Base-by-base conservation (phyloP, 2,797 vertebrate genomes). In the Siniperca undulata region DNA sequence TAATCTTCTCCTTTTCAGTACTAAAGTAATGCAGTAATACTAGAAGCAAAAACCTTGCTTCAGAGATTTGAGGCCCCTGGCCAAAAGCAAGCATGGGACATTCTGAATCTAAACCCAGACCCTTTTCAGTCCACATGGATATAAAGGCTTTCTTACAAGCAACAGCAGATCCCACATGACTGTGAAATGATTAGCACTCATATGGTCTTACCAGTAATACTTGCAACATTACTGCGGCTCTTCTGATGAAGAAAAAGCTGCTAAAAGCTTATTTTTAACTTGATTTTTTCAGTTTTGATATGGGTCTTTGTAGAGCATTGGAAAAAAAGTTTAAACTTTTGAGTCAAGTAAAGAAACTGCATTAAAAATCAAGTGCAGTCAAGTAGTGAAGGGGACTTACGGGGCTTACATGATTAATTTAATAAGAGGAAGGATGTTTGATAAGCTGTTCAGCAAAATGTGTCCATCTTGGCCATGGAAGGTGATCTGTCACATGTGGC, bases 151-250 rank as follows among this genome's bases (percentile, higher is more conserved):
- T 24, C 50, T 77, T 24, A 78, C 7, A 80, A 74, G 50, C 42
- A 53, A 85, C 76, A 36, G 53, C 46, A 59, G 70, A 65, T 71
- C 64, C 22, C 80, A 72, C 46, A 78, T 80, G 82, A 82, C 74
- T 74, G 61, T 46, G 48, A 76, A 61, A 79, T 80, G 65, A 82
- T 48, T 30, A 52, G 0, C 34, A 16, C 34, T 70, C 76, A 78
- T 70, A n/a, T 46, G 67, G 2, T 74, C 55, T 20, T 22, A 42
- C 34, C 44, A 9, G n/a, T 30, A 40, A 3, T n/a, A 2, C 59
- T 74, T 44, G 16, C 22, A 61, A 70, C 27, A 46, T 38, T 27
- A 24, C 24, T 50, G 61, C 5, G 11, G 19, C 20, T 48, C 60
- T 56, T 48, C 5, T 34, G 10, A 30, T n/a, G 7, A 68, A 61